A percentile compares a stretch with the other conserved stretches of the same genome.
These are phyloP conservation scores for Onychomys arenicola DNA, from an alignment of 2,797 vertebrate genomes.

Conservation along the genomic window DNA sequence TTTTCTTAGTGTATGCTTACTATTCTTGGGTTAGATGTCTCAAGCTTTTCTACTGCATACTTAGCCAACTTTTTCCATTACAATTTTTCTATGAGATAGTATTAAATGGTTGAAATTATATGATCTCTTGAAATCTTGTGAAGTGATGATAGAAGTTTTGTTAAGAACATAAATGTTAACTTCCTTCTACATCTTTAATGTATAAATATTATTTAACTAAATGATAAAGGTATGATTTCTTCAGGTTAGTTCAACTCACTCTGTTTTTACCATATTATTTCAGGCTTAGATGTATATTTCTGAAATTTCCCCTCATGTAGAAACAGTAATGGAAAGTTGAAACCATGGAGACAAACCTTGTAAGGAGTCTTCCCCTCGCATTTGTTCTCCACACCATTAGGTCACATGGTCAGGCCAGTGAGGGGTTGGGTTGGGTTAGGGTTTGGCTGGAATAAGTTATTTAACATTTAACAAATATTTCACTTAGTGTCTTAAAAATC, in stretches of 20 bases:
- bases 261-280: background rate
- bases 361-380: background rate
- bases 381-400: background rate
- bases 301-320: slow-evolving; percentile 13
- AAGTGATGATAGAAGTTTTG: slow-evolving; percentile 44
- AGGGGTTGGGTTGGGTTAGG: slow-evolving; percentile 4
- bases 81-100: slow-evolving; percentile 2
- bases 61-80: background rate
- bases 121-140: slow-evolving; percentile 45
- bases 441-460: slow-evolving; percentile 33
- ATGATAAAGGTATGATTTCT: slow-evolving; percentile 21
- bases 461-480: slow-evolving; percentile 9
- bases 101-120: slow-evolving; percentile 35
- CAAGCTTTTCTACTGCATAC: background rate
- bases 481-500: background rate
- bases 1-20: slow-evolving; percentile 37
- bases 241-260: background rate
- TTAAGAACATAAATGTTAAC: slow-evolving; percentile 35
- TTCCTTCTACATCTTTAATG: slow-evolving; percentile 28
- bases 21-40: slow-evolving; percentile 36
- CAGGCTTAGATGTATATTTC: background rate
- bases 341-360: background rate
- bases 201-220: slow-evolving; percentile 9
- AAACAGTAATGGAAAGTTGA: background rate
- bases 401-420: background rate